Evolutionary conservation across 2,888 invertebrate species (phyloP).

Genomic region (Latrodectus hesperus): DNA sequence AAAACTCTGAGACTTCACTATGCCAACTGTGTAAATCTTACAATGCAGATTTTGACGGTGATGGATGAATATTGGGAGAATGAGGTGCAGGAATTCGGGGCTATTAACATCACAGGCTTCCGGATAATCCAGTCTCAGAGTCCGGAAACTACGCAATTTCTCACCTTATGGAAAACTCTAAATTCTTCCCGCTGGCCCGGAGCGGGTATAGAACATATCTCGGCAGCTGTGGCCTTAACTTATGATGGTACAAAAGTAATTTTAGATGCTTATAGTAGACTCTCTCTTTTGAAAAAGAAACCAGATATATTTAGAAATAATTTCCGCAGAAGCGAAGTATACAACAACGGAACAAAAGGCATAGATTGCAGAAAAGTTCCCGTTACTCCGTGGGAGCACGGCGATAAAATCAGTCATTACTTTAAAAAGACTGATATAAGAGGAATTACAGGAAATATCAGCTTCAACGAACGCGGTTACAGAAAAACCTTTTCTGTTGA

Average conservation of each 20-base stretch:
- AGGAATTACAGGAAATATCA: conserved; percentile 91
- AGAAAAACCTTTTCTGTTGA: conserved; percentile 91
- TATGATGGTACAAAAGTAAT: conserved; percentile 95
- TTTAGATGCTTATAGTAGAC: conserved; percentile 90
- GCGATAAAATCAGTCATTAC: conserved; percentile 90
- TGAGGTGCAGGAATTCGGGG: conserved; percentile 96
- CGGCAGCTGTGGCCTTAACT: conserved; percentile 95
- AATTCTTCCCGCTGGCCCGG: conserved; percentile 84
- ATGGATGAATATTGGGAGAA: conserved; percentile 99
- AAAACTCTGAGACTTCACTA: conserved; percentile 97
- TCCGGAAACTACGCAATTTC: conserved; percentile 88
- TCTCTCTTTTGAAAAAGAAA: conserved; percentile 89
- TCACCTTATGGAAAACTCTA: conserved; percentile 89
- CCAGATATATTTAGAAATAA: conserved; percentile 85
- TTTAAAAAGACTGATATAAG: conserved; percentile 93
- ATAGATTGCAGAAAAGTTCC: conserved; percentile 91
- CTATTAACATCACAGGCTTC: conserved; percentile 98
- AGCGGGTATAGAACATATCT: conserved; percentile 89
- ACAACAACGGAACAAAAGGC: conserved; percentile 83
- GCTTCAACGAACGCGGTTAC: conserved; percentile 91
- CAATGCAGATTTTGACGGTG: conserved; percentile 99
- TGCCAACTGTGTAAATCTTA: conserved; percentile 99
- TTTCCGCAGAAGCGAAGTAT: conserved; percentile 79
- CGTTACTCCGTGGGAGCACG: conserved; percentile 93
- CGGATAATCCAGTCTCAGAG: conserved; percentile 91